Base-by-base conservation (phyloP, 53 echinoderm and acorn worm species). In the Luidia sarsii region DNA sequence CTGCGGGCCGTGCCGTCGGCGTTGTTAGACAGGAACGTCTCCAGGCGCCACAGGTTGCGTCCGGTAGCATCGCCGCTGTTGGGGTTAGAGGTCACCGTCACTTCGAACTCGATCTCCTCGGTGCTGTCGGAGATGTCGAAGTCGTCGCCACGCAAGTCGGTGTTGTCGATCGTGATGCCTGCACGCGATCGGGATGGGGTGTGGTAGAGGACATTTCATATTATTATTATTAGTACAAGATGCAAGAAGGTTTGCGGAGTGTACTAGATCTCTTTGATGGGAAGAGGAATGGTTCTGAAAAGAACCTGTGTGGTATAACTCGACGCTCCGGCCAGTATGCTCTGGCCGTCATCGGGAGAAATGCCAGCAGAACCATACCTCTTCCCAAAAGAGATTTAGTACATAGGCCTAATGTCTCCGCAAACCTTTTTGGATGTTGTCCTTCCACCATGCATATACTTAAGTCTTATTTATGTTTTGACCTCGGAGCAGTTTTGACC, bases 141-240 rank as follows among this genome's bases (percentile, higher is more conserved):
- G 56, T 29, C 25, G 4, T 61, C 61, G 1, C 59, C 43, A 8
- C 56, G 11, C n/a, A 93, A 50, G 28, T 72, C 70, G 0, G 94
- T 94, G 43, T 69, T 72, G 57, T 94, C 94, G 36, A 94, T 77
- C 20, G 87, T 14, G 21, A 94, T 85, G 57, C 94, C 94, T 94
- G 71, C 24, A 61, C n/a, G n/a, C n/a, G 24, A 11, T 0, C 16
- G 13, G 10, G 31, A 85, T 14, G n/a, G 4, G 59, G 48, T 27
- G 8, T 67, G 15, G 48, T 15, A 64, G 27, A 36, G 39, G 9
- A 4, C 39, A 14, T 0, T 14, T 67, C 7, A 0, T 32, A 9
- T 9, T 14, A 45, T 14, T 45, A 9, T 45, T 45, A 45, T 9
- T 7, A 7, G 7, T 7, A 45, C 14, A 14, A 14, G 46, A 9